These are phyloP conservation scores for Zaprionus africanus DNA, from an alignment of 1,140 invertebrate genomes.

Conservation along the genomic window DNA sequence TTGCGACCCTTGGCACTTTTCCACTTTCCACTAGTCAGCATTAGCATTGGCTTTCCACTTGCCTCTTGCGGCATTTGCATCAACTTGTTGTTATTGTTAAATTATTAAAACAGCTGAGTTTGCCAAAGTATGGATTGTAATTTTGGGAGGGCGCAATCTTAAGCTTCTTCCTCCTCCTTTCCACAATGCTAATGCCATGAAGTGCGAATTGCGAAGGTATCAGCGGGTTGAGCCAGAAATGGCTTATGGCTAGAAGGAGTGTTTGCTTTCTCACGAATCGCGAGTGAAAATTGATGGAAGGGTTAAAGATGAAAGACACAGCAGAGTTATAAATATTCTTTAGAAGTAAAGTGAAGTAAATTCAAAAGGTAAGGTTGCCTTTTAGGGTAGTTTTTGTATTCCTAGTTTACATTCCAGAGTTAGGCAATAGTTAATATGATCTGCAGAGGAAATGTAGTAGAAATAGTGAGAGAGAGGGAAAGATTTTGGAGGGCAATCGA, in stretches of 20 bases:
- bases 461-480: no score
- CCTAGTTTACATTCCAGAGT: no score
- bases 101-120: conserved; percentile 43
- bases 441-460: no score
- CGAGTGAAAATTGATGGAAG: not conserved
- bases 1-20: conserved; percentile 29
- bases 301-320: not conserved
- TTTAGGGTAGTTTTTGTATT: no score
- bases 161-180: not conserved
- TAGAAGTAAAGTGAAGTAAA: not conserved
- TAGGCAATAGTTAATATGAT: no score
- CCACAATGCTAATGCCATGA: not conserved
- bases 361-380: not conserved
- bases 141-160: conserved; percentile 1
- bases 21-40: conserved; percentile 30
- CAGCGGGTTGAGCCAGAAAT: not conserved
- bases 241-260: not conserved
- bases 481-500: no score
- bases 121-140: conserved; percentile 37
- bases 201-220: not conserved
- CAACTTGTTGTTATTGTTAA: conserved; percentile 41
- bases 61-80: conserved; percentile 31
- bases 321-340: not conserved
- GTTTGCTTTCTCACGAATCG: not conserved
- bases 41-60: conserved; percentile 28